Conservation (phyloP, 2,113 vertebrate genomes). For the Erpornis zantholeuca region DNA sequence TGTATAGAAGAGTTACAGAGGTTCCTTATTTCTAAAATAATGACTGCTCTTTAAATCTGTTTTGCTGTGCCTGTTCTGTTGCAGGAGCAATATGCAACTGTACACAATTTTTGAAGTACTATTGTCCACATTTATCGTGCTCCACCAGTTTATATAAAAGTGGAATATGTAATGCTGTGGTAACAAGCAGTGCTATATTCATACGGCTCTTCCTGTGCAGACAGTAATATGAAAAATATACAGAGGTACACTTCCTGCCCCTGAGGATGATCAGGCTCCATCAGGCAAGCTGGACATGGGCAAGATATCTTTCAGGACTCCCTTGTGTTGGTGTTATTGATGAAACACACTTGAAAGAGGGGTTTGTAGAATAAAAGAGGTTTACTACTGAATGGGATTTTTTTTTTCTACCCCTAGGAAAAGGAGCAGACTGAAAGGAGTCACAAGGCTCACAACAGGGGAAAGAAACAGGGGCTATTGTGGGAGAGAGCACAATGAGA, state of each 20-base stretch:
- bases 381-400: not conserved
- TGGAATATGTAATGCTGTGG: not conserved
- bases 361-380: constrained; percentile 17
- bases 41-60: not conserved
- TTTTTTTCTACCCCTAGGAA: not conserved
- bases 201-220: not conserved
- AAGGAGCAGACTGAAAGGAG: not conserved
- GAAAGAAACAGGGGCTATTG: constrained; percentile 2
- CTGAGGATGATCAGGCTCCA: not conserved
- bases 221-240: not conserved
- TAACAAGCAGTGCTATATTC: not conserved
- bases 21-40: constrained; percentile 18
- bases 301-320: not conserved
- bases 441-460: not conserved
- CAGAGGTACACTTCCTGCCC: not conserved
- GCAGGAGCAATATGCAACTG: not conserved
- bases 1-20: constrained; percentile 2
- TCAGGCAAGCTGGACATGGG: not conserved
- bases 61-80: not conserved
- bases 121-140: not conserved
- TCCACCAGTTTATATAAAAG: not conserved
- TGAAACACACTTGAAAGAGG: constrained; percentile 17
- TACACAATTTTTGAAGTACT: not conserved
- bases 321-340: constrained; percentile 9
- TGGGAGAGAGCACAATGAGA: not conserved